Percentiles rank a stretch among this genome's conserved stretches.
Conservation (phyloP, 2,797 vertebrate genomes). For the Dendrocincla tyrannina region DNA sequence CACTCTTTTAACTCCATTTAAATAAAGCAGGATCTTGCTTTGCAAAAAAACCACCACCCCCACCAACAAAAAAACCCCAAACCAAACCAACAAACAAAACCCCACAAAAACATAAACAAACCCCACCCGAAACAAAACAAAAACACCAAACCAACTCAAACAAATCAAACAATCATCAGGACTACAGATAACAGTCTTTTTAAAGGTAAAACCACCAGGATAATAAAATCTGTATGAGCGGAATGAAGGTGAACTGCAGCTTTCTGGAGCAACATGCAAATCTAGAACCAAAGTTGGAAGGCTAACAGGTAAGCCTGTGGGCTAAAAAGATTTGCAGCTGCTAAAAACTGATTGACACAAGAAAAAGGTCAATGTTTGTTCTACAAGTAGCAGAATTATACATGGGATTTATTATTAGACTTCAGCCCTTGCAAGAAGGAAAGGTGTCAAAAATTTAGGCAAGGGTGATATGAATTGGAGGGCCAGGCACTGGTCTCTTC, state of each 20-base stretch:
- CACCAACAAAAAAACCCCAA: no score
- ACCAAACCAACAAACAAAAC: background rate
- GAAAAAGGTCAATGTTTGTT: background rate
- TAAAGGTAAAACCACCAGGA: background rate
- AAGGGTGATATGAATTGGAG: background rate
- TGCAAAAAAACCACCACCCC: background rate
- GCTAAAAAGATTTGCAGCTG: background rate
- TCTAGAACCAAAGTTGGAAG: background rate
- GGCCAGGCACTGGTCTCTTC: background rate
- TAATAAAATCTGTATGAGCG: background rate
- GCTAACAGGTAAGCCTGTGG: background rate
- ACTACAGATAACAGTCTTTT: background rate
- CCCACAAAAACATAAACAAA: no score
- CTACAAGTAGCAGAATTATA: background rate
- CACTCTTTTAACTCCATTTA: background rate
- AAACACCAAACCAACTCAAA: background rate
- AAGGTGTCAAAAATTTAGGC: background rate
- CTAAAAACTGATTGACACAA: background rate
- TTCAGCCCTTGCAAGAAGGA: background rate
- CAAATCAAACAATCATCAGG: background rate
- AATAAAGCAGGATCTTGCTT: background rate
- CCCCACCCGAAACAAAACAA: background rate
- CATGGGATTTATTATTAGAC: background rate
- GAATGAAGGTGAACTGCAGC: background rate
- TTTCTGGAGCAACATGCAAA: background rate